Evolutionary conservation across 2,113 vertebrate genomes (phyloP), one percentile per base, ranked within the genome.

Genomic region (Lagopus muta): DNA sequence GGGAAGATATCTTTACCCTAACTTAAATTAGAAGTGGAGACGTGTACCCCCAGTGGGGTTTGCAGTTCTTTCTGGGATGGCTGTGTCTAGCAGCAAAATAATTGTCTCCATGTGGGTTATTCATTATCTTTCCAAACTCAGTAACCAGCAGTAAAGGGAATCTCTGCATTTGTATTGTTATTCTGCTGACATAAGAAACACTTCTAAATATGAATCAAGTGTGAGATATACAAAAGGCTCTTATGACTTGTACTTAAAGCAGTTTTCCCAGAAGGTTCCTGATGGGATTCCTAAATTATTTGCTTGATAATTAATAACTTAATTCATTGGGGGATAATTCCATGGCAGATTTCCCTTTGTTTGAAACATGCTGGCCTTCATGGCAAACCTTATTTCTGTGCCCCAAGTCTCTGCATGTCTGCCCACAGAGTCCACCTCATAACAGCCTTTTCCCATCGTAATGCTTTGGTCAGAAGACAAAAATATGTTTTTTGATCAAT

Each of bases 391-490:
- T n/a, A 4, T 25, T 52, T 36, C 25, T 21, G 58, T 71, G 32
- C 15, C 8, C 42, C 58, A 36, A n/a, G 11, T 38, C 38, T 10
- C 38, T 38, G 38, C 3, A 1, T 32, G 36, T 12, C 42, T 82
- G 64, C 42, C 34, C 2, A 0, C 7, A 13, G 20, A 24, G 36
- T 76, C 42, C 13, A 17, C 24, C 7, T 32, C 0, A 0, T 14
- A 52, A 40, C 36, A 82, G 43, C 50, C 14, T 45, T 43, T 77
- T 52, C 32, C 17, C 28, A 5, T 13, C 14, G 24, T 30, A 34
- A 34, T 30, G 48, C 16, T 52, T n/a, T 34, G 71, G 28, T 77
- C 71, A 30, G 50, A 34, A 38, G 36, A 38, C 43, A 58, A 43
- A 81, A 70, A 58, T n/a, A 58, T 1, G 8, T 19, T 12, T 42